These are phyloP conservation scores for Fistularia tabacaria DNA, from an alignment of 2,797 vertebrate genomes.

Conservation along the genomic window DNA sequence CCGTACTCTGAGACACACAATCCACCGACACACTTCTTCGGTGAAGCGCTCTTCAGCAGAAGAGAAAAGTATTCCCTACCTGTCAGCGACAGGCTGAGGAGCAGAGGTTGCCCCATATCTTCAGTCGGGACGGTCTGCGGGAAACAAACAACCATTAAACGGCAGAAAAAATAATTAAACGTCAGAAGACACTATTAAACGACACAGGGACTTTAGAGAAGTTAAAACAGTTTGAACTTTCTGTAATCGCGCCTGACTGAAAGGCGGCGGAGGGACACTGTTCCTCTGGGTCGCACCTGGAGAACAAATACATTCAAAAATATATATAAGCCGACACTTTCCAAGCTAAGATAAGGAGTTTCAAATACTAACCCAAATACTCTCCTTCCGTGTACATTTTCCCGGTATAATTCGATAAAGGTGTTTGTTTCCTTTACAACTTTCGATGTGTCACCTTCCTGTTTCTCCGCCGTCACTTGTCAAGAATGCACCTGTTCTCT, in stretches of 20 bases:
- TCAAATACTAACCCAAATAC: conserved; percentile 41
- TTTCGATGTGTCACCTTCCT: conserved; percentile 37
- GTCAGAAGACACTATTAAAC: background rate
- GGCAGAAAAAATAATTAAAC: background rate
- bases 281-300: no score
- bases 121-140: conserved; percentile 61
- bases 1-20: no score
- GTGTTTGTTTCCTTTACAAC: no score
- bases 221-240: no score
- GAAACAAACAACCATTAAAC: conserved; percentile 8
- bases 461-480: conserved; percentile 34
- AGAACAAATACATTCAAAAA: no score
- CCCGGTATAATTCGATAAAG: no score
- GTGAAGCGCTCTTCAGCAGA: conserved; percentile 5
- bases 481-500: conserved; percentile 56
- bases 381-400: conserved; percentile 33
- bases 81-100: conserved; percentile 54
- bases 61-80: conserved; percentile 48
- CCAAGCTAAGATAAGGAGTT: background rate
- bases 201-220: no score
- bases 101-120: conserved; percentile 62
- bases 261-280: no score
- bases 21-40: conserved; percentile 5
- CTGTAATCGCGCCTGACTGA: no score
- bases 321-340: no score